Evolutionary conservation across 2,113 vertebrate genomes (phyloP), one percentile per base, ranked within the genome.

Genomic region (Oxygymnocypris stewartii): DNA sequence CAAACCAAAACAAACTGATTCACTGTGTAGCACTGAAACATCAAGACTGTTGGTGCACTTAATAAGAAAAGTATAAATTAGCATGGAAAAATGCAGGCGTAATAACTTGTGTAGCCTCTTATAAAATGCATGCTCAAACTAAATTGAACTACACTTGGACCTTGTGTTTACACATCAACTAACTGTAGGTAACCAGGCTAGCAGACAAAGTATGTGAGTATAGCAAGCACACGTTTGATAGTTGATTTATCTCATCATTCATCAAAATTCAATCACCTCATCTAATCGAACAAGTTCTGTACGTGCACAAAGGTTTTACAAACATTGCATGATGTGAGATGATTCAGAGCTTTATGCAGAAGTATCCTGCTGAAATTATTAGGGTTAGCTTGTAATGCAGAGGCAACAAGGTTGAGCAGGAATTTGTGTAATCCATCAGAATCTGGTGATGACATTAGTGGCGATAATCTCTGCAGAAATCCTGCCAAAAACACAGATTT

Each of bases 401-500:
- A 59, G 65, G 83, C 57, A 67, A 20, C 14, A 44, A 23, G 82
- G 74, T 73, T 51, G 61, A 25, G 40, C n/a, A 47, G 79, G 79
- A 84, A 84, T 86, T 74, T 84, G 25, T 67, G 54, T 87, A 86
- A 84, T 87, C 74, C 80, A 51, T 54, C 49, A 75, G 73, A 67
- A 86, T 84, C 84, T 86, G 84, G 49, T 54, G 76, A 79, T 84
- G 79, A 61, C 79, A 87, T 57, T 77, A 69, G 10, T 59, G 57
- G 28, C n/a, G 10, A 18, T 51, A 76, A 28, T 12, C 35, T 12
- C 13, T 57, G 57, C 9, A 5, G 44, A 81, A 44, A 79, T 42
- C 44, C 79, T 87, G 80, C 40, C 86, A 79, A 85, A 71, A 54
- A 79, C 28, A 87, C 25, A 71, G 87, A 82, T 82, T 85, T 82